A percentile compares a stretch with the other conserved stretches of the same genome.
Conservation (phyloP, 2,113 vertebrate species). For the Chamaetylas fuelleborni region DNA sequence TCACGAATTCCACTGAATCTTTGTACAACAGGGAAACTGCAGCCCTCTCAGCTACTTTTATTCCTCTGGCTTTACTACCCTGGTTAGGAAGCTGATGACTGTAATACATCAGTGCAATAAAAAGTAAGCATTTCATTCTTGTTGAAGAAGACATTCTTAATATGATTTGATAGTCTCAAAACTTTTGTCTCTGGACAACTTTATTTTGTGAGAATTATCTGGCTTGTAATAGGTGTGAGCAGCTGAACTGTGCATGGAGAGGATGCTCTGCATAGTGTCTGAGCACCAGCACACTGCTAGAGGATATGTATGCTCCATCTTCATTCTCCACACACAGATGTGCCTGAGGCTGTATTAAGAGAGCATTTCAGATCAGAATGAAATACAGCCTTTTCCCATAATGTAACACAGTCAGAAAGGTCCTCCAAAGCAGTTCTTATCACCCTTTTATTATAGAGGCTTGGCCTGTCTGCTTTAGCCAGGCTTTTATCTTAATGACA, state of each 20-base stretch:
- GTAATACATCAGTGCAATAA: background rate
- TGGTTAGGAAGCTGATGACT: background rate
- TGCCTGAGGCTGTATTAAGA: background rate
- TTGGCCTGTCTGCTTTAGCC: background rate
- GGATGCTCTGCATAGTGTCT: background rate
- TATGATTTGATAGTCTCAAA: background rate
- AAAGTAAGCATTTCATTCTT: background rate
- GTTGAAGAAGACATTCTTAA: background rate
- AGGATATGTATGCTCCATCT: background rate
- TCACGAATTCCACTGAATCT: background rate
- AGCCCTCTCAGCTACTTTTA: background rate
- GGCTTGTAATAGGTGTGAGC: background rate
- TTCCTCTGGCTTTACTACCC: background rate
- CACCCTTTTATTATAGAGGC: background rate
- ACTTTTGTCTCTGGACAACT: background rate
- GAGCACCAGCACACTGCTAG: rapidly evolving
- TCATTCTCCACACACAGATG: background rate
- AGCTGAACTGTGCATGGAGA: background rate
- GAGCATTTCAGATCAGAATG: background rate
- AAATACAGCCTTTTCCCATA: background rate
- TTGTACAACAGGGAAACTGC: background rate
- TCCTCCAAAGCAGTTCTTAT: background rate
- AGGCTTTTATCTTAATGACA: background rate
- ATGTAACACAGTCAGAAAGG: background rate
- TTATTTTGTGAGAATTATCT: background rate